Evolutionary conservation across 2,113 vertebrate genomes (phyloP), one percentile per base, ranked within the genome.

Genomic region (Ictalurus punctatus): DNA sequence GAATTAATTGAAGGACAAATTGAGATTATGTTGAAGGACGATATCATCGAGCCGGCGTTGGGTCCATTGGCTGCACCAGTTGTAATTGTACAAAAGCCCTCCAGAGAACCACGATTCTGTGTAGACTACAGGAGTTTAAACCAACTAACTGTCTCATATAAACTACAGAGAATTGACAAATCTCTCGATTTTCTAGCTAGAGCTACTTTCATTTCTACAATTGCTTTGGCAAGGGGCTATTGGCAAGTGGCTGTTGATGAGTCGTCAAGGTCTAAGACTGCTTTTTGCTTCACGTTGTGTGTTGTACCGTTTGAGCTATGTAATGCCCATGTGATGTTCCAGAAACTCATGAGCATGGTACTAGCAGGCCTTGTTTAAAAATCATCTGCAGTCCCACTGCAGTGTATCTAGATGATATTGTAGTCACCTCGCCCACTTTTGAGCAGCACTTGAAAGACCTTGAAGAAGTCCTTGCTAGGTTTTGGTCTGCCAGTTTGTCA

Each of bases 231-330:
- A 2, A 48, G 56, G 4, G 83, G 85, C 19, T 89, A 91, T 40
- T 89, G 52, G 90, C 85, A 91, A 25, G 87, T 90, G 7, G 58
- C 67, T 1, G 76, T 90, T 0, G 85, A 65, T 1, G 76, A 90
- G 54, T n/a, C 48, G 0, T 91, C 85, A 0, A 74, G 17, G 8
- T 30, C 86, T 7, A 90, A 92, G 2, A 90, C 86, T 0, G 86
- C 84, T 13, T 86, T 86, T 90, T 8, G 6, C 82, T 0, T 82
- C 80, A 0, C 88, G 90, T 25, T 91, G 87, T 79, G 48, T 84
- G 0, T 25, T 90, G 0, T 92, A 82, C 67, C 71, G 0, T 90
- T 91, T 37, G 63, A 83, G 0, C 52, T 86, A 0, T 23, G 52
- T 6, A 88, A 58, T 0, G 25, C 52, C 0, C 52, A 65, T 6